phyloP scores from a whole-genome alignment of 2,113 vertebrate genomes.

The Proteles cristata region DNA sequence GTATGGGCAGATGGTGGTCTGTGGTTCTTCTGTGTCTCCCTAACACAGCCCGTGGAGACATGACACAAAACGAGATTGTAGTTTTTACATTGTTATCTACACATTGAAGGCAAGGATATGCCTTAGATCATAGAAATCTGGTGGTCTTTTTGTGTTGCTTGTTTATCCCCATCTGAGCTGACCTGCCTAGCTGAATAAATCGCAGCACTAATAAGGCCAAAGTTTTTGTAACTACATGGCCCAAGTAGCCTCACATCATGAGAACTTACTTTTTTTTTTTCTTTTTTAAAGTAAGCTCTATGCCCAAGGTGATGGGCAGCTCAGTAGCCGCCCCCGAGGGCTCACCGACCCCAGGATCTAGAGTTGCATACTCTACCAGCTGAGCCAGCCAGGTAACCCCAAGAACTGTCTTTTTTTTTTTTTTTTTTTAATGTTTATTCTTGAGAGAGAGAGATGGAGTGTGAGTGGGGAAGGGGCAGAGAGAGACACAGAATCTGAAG shows the following conservation, averaged over 20 bases:
- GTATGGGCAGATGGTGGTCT: background rate
- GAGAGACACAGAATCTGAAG: too few relatives aligned
- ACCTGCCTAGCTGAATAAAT: background rate
- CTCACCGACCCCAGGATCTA: background rate
- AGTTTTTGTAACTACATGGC: background rate
- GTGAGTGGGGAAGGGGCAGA: too few relatives aligned
- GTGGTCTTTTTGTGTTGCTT: background rate
- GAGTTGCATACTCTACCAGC: background rate
- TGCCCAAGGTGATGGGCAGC: background rate
- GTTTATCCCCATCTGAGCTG: background rate
- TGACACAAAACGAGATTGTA: background rate
- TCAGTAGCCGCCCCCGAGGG: background rate
- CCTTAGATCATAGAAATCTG: background rate
- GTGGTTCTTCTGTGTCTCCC: background rate
- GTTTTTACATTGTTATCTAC: background rate
- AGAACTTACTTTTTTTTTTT: background rate
- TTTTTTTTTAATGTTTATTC: too few relatives aligned
- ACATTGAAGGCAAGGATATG: background rate
- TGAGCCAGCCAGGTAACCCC: background rate
- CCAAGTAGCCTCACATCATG: background rate
- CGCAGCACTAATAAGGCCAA: background rate
- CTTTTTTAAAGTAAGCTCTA: background rate
- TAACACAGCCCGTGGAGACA: fast-evolving
- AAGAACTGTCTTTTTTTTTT: background rate
- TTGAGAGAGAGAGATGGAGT: too few relatives aligned